Percentiles rank a stretch among this genome's conserved stretches.
Evolutionary conservation across 1,140 invertebrate species (phyloP).

Genomic region (Palaemon carinicauda): DNA sequence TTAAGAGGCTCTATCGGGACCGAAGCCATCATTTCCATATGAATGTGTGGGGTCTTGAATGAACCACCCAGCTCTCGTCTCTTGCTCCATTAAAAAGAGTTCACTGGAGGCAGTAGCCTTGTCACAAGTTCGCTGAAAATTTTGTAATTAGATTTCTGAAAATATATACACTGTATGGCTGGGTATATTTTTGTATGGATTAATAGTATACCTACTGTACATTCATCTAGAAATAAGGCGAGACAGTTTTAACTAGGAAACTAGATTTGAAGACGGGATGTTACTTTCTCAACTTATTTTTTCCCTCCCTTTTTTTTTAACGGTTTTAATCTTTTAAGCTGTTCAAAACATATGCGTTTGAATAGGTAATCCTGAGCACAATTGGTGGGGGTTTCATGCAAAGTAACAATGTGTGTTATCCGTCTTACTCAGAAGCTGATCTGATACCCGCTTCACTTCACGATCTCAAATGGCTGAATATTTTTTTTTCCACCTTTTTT

Average conservation of each 20-base stretch:
- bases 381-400: neutral
- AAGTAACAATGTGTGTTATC: conserved; percentile 15
- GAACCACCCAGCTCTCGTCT: conserved; percentile 30
- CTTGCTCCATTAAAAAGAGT: conserved; percentile 34
- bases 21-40: conserved; percentile 44
- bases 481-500: no score
- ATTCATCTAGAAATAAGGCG: no score
- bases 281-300: no score
- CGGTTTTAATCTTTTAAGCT: no score
- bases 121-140: neutral
- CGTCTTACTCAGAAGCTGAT: neutral
- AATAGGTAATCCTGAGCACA: neutral
- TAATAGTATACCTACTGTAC: no score
- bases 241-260: no score
- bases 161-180: no score
- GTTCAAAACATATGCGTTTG: no score
- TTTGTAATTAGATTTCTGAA: no score
- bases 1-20: neutral
- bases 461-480: neutral
- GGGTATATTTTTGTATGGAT: no score
- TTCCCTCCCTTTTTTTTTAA: no score
- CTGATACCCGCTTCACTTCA: conserved; percentile 8
- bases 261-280: no score
- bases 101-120: neutral
- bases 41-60: conserved; percentile 46